phyloP scores from a whole-genome alignment of 1,140 invertebrate species.

The Bombus pascuorum region DNA sequence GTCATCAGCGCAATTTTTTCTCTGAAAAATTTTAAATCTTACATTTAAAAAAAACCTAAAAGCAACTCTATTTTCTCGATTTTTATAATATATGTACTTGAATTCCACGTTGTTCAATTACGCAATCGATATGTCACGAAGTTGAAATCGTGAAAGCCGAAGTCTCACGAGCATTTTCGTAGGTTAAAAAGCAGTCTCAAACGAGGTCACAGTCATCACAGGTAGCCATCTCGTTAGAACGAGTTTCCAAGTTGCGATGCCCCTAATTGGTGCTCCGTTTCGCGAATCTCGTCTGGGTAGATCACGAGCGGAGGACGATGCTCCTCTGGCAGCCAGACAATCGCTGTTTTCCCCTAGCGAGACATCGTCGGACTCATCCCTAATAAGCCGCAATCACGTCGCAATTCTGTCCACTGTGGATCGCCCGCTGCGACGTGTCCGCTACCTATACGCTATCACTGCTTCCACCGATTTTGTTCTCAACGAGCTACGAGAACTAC shows the following conservation, averaged over 20 bases:
- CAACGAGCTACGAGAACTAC: background rate
- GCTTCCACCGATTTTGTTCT: background rate
- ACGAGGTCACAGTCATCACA: constrained; percentile 28
- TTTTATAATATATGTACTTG: background rate
- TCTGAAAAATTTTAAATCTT: background rate
- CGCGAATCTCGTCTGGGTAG: constrained; percentile 56
- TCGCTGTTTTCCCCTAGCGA: constrained; percentile 52
- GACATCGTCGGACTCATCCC: constrained; percentile 57
- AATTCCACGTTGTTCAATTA: background rate
- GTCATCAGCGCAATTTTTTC: background rate
- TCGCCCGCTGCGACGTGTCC: constrained; percentile 27
- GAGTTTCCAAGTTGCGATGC: constrained; percentile 62
- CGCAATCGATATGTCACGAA: too few relatives aligned
- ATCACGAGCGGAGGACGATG: constrained; percentile 69
- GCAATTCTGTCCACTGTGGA: constrained; percentile 52
- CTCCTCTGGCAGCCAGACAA: constrained; percentile 68
- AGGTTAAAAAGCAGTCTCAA: constrained; percentile 2
- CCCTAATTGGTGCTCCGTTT: constrained; percentile 70
- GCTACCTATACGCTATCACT: constrained; percentile 27
- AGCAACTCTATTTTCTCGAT: background rate
- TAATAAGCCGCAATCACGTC: constrained; percentile 73
- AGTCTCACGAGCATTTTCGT: background rate
- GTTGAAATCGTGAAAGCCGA: background rate
- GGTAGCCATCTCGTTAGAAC: constrained; percentile 53
- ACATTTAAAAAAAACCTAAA: background rate